Percentiles rank a stretch among this genome's conserved stretches.
Evolutionary conservation across 2,797 vertebrate genomes (phyloP).

Genomic region (Chaenodraco wilsoni): DNA sequence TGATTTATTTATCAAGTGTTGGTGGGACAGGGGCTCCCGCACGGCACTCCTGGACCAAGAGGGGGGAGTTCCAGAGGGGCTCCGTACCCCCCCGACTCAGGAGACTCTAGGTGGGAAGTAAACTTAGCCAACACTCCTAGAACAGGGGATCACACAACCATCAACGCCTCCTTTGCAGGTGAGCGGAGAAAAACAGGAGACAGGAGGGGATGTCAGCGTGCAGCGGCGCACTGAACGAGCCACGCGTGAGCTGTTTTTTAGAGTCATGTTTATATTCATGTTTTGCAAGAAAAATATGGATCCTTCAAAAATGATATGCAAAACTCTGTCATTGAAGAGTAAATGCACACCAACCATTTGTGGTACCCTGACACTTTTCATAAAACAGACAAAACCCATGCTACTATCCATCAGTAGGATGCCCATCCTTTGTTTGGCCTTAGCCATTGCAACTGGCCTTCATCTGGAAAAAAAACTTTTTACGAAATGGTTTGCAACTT

Average conservation of each 20-base stretch:
- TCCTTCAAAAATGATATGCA: slow-evolving; percentile 59
- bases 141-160: slow-evolving; percentile 69
- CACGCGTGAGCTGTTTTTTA: slow-evolving; percentile 26
- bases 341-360: slow-evolving; percentile 47
- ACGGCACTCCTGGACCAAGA: slow-evolving; percentile 61
- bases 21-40: slow-evolving; percentile 66
- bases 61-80: slow-evolving; percentile 47
- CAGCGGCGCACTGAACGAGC: slow-evolving; percentile 32
- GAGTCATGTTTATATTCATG: slow-evolving; percentile 81
- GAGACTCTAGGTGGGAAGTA: slow-evolving; percentile 76
- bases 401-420: slow-evolving; percentile 31
- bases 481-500: neutral
- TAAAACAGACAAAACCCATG: slow-evolving; percentile 15
- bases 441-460: neutral
- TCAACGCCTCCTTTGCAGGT: slow-evolving; percentile 82
- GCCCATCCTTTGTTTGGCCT: neutral
- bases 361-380: slow-evolving; percentile 47
- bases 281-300: slow-evolving; percentile 64
- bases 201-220: slow-evolving; percentile 67
- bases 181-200: slow-evolving; percentile 64
- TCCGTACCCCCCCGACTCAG: slow-evolving; percentile 33
- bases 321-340: slow-evolving; percentile 57
- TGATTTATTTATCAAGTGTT: slow-evolving; percentile 81
- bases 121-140: slow-evolving; percentile 70
- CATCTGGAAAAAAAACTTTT: neutral